phyloP scores from a whole-genome alignment of 2,113 vertebrate species.

The Phaethon lepturus region DNA sequence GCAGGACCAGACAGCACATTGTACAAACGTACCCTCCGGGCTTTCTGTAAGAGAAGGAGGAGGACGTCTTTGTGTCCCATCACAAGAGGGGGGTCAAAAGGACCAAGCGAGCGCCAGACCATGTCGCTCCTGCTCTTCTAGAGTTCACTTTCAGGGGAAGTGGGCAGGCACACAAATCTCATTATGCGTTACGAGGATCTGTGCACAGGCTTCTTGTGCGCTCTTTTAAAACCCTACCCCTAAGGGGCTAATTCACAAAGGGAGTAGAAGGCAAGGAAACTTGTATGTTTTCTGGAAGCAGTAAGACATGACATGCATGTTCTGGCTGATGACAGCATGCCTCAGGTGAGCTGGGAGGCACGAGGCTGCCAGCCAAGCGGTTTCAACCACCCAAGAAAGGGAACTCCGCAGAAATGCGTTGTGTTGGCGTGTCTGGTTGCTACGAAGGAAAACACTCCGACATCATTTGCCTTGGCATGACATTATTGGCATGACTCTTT shows the following conservation, averaged over 20 bases:
- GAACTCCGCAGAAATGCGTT: slow-evolving; percentile 46
- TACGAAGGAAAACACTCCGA: slow-evolving; percentile 19
- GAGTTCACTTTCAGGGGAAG: background rate
- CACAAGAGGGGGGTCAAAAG: slow-evolving; percentile 22
- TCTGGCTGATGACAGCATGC: slow-evolving; percentile 51
- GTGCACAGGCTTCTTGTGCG: background rate
- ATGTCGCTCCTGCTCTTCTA: background rate
- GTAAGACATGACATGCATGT: slow-evolving; percentile 30
- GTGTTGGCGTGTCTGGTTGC: slow-evolving; percentile 27
- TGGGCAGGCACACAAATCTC: slow-evolving; percentile 19
- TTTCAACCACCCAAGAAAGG: slow-evolving; percentile 44
- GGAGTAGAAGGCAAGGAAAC: slow-evolving; percentile 2
- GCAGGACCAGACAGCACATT: background rate
- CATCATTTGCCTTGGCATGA: slow-evolving; percentile 1
- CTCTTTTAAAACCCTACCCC: background rate
- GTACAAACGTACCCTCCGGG: background rate
- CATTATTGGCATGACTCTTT: slow-evolving; percentile 14
- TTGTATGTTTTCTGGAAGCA: slow-evolving; percentile 10
- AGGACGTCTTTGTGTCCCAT: background rate
- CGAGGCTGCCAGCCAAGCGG: slow-evolving; percentile 13
- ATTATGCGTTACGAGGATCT: background rate
- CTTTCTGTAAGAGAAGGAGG: background rate
- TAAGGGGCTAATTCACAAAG: slow-evolving; percentile 55
- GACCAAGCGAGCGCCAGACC: background rate
- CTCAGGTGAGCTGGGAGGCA: slow-evolving; percentile 51